These are phyloP conservation scores for Chlorops oryzae DNA, from an alignment of 1,140 invertebrate genomes.

Conservation along the genomic window DNA sequence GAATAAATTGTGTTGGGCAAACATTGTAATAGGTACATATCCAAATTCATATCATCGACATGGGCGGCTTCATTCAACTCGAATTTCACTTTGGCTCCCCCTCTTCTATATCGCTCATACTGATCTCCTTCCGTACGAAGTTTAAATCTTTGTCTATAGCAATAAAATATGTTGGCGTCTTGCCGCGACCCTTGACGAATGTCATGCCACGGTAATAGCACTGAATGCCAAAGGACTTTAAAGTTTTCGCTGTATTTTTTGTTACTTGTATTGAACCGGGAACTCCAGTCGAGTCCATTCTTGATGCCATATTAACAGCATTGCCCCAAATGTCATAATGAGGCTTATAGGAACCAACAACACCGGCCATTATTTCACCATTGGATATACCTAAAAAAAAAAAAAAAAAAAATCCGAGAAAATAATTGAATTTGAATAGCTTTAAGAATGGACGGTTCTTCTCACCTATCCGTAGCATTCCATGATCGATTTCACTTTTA, in stretches of 20 bases:
- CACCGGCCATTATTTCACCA: conserved; percentile 82
- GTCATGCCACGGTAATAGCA: conserved; percentile 65
- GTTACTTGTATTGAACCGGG: conserved; percentile 75
- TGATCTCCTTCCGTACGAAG: conserved; percentile 31
- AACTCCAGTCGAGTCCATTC: conserved; percentile 82
- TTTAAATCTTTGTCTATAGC: conserved; percentile 58
- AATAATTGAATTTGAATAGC: conserved; percentile 30
- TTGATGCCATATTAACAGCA: conserved; percentile 88
- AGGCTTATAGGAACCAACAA: conserved; percentile 83
- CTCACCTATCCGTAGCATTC: conserved; percentile 51
- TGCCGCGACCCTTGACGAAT: conserved; percentile 69
- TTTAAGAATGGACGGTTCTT: conserved; percentile 29
- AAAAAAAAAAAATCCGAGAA: conserved; percentile 41
- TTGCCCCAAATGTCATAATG: conserved; percentile 85
- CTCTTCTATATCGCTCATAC: not conserved
- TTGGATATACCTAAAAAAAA: conserved; percentile 63
- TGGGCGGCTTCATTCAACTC: too few relatives aligned
- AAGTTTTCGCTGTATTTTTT: conserved; percentile 63
- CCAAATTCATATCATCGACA: too few relatives aligned
- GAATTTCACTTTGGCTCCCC: too few relatives aligned
- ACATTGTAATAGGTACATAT: too few relatives aligned
- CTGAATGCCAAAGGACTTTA: conserved; percentile 61
- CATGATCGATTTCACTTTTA: conserved; percentile 52
- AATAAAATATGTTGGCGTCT: conserved; percentile 68
- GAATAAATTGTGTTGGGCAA: too few relatives aligned